phyloP scores from a whole-genome alignment of 92 coral and sea anemone genomes.

The Phymanthus crucifer region DNA sequence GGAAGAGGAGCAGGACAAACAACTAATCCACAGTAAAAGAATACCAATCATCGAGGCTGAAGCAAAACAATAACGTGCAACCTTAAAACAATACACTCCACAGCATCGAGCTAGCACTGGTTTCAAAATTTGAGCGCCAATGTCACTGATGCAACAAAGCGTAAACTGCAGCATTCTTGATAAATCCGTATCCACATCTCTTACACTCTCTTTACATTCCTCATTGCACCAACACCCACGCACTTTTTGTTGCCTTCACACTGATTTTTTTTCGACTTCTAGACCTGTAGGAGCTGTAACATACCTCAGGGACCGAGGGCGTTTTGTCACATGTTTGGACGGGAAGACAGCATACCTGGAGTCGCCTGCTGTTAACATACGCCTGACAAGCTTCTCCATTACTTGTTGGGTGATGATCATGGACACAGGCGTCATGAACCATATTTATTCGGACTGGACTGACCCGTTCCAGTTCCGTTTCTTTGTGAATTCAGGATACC shows the following conservation, averaged over 20 bases:
- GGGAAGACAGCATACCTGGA: slow-evolving; percentile 49
- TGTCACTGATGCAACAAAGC: too few relatives aligned
- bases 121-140: too few relatives aligned
- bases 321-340: slow-evolving; percentile 39
- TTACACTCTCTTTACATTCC: background rate
- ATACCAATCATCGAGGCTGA: too few relatives aligned
- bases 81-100: too few relatives aligned
- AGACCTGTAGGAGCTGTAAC: slow-evolving; percentile 28
- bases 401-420: slow-evolving; percentile 36
- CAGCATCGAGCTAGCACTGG: too few relatives aligned
- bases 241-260: background rate
- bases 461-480: slow-evolving; percentile 52
- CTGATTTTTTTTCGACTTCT: background rate
- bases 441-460: slow-evolving; percentile 62
- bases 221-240: background rate
- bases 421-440: slow-evolving; percentile 10
- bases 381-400: slow-evolving; percentile 40
- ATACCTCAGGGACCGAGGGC: slow-evolving; percentile 31
- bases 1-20: too few relatives aligned
- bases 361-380: slow-evolving; percentile 47
- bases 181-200: background rate
- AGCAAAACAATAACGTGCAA: too few relatives aligned
- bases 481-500: background rate
- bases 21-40: too few relatives aligned
- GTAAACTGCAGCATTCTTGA: too few relatives aligned